Evolutionary conservation across 1,140 invertebrate genomes (phyloP).

Genomic region (Neodiprion pinetum): DNA sequence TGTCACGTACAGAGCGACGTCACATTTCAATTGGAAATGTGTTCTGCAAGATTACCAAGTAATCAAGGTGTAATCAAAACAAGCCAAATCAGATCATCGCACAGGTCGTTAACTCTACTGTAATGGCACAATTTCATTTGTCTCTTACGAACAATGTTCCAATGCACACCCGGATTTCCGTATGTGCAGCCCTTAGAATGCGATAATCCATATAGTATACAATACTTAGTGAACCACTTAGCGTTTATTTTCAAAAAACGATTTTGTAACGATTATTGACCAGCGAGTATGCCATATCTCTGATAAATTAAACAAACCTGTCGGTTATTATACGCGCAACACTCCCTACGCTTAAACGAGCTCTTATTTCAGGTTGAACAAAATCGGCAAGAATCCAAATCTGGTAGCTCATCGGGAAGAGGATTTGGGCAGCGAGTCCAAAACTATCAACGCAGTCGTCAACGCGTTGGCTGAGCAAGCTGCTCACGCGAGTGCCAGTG

Average conservation of each 20-base stretch:
- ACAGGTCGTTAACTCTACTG: background rate
- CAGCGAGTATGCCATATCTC: too few relatives aligned
- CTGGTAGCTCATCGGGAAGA: slow-evolving; percentile 92
- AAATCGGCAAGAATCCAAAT: slow-evolving; percentile 98
- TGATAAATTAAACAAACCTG: slow-evolving; percentile 33
- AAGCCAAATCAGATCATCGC: background rate
- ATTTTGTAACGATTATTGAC: too few relatives aligned
- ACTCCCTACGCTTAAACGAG: slow-evolving; percentile 63
- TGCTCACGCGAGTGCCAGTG: slow-evolving; percentile 79
- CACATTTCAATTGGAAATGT: background rate
- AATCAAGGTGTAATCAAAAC: background rate
- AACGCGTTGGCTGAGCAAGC: slow-evolving; percentile 89
- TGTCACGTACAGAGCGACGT: background rate
- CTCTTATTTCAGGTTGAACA: slow-evolving; percentile 80
- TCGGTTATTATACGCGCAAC: slow-evolving; percentile 53
- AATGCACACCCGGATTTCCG: too few relatives aligned
- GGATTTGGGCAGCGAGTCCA: slow-evolving; percentile 85
- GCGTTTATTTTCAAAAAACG: too few relatives aligned
- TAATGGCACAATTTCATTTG: background rate
- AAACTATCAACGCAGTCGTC: slow-evolving; percentile 90
- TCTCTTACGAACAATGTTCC: background rate
- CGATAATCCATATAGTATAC: too few relatives aligned
- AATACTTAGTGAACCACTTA: too few relatives aligned
- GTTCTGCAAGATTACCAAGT: background rate
- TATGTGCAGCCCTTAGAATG: too few relatives aligned